These are phyloP conservation scores for Aplysina aerophoba DNA, from an alignment of 37 sponge, comb jelly and placozoan species.

Conservation along the genomic window DNA sequence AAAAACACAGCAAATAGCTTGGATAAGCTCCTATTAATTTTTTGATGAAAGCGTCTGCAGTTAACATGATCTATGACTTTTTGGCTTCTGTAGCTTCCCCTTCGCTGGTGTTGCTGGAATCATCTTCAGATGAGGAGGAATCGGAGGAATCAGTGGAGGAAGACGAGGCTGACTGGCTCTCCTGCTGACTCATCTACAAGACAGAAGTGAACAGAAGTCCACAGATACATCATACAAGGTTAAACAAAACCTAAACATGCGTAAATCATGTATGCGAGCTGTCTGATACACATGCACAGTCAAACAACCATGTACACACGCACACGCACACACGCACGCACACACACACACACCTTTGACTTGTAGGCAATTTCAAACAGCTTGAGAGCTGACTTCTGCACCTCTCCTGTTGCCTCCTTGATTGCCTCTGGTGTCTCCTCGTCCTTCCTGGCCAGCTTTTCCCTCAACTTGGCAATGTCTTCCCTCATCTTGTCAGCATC, in stretches of 20 bases:
- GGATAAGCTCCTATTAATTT: no score
- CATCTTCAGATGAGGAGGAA: neutral
- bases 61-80: neutral
- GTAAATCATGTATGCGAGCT: no score
- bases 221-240: no score
- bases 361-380: constrained; percentile 99
- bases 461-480: constrained; percentile 74
- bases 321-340: neutral
- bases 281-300: neutral
- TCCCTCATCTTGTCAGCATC: constrained; percentile 88
- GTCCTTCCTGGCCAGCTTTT: constrained; percentile 79
- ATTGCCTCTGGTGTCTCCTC: constrained; percentile 84
- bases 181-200: constrained; percentile 8
- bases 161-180: constrained; percentile 12
- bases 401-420: constrained; percentile 64
- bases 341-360: constrained; percentile 47
- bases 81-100: constrained; percentile 81
- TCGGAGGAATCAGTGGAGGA: constrained; percentile 4
- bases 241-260: neutral
- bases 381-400: constrained; percentile 95
- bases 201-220: neutral
- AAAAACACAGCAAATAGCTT: no score
- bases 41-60: no score
- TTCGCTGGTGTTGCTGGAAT: constrained; percentile 43
- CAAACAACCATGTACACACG: constrained; percentile 45